Conservation (phyloP, 2,888 invertebrate genomes). For the Aphelenchoides bicaudatus region DNA sequence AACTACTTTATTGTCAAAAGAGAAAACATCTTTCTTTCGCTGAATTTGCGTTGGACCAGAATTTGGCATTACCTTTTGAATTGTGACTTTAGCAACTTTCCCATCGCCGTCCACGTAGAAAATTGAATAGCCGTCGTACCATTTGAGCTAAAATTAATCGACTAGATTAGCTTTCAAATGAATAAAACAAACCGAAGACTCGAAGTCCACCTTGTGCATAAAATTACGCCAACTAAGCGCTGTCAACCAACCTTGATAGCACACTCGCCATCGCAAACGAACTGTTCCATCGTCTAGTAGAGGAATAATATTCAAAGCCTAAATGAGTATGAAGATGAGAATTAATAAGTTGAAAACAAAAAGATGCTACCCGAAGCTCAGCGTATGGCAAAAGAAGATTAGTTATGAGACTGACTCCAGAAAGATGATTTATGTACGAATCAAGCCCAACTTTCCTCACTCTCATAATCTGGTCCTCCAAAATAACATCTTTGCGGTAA, state of each 20-base stretch:
- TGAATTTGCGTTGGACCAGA: too few relatives aligned
- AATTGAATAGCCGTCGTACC: slow-evolving; percentile 57
- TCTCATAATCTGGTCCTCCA: slow-evolving; percentile 52
- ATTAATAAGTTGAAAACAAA: background rate
- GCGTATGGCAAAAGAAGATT: slow-evolving; percentile 5
- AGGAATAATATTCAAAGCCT: slow-evolving; percentile 37
- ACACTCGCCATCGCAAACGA: slow-evolving; percentile 53
- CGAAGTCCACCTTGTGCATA: slow-evolving; percentile 15
- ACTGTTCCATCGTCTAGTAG: slow-evolving; percentile 59
- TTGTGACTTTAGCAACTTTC: slow-evolving; percentile 45
- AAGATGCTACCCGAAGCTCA: slow-evolving; percentile 9
- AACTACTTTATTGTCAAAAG: too few relatives aligned
- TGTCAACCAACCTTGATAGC: slow-evolving; percentile 38
- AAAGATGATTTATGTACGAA: slow-evolving; percentile 3
- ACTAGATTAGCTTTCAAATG: background rate
- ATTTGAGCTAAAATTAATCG: slow-evolving; percentile 32
- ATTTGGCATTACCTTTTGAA: slow-evolving; percentile 36
- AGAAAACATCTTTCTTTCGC: too few relatives aligned
- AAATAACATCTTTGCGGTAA: slow-evolving; percentile 53
- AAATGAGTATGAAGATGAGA: background rate
- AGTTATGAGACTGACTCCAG: slow-evolving; percentile 8
- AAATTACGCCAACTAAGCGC: slow-evolving; percentile 30
- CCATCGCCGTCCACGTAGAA: slow-evolving; percentile 56
- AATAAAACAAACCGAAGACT: slow-evolving; percentile 23
- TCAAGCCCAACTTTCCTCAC: slow-evolving; percentile 27